Conservation (phyloP, 2,888 invertebrate genomes). For the Exephanes ischioxanthus region DNA sequence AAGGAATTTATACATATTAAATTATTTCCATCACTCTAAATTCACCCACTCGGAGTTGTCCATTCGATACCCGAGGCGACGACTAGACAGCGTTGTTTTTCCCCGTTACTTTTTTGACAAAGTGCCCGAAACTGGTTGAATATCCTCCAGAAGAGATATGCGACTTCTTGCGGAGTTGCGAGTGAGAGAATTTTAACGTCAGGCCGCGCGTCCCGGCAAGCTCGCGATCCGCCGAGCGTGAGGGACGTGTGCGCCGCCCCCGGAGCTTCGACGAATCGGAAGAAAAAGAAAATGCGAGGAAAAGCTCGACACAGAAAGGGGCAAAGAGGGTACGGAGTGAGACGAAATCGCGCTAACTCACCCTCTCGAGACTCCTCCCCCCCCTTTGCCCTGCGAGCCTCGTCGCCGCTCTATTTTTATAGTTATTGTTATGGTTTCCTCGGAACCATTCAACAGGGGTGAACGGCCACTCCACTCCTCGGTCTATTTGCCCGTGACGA, state of each 20-base stretch:
- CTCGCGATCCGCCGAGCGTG: not conserved
- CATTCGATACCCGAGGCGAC: slow-evolving; percentile 9
- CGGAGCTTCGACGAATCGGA: not conserved
- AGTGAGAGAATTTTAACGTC: slow-evolving; percentile 7
- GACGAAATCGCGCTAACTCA: slow-evolving; percentile 50
- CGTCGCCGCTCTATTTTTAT: slow-evolving; percentile 74
- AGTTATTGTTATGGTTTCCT: slow-evolving; percentile 71
- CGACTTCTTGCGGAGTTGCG: slow-evolving; percentile 7
- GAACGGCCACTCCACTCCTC: slow-evolving; percentile 66
- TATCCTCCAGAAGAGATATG: slow-evolving; percentile 4
- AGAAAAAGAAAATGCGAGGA: not conserved
- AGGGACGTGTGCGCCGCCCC: not conserved
- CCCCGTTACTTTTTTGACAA: slow-evolving; percentile 18
- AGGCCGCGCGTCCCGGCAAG: not conserved
- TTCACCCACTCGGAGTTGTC: not conserved
- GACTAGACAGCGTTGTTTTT: slow-evolving; percentile 24
- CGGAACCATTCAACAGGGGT: slow-evolving; percentile 64
- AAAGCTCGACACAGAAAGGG: slow-evolving; percentile 13
- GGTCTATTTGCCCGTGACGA: slow-evolving; percentile 57
- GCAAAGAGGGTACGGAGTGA: slow-evolving; percentile 17
- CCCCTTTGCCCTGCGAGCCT: slow-evolving; percentile 33
- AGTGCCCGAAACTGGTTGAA: slow-evolving; percentile 33
- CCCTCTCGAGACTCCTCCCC: slow-evolving; percentile 5
- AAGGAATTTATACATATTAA: slow-evolving; percentile 8
- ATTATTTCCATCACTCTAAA: not conserved